Conservation (phyloP, 2,888 invertebrate genomes). For the Machimus rusticus region DNA sequence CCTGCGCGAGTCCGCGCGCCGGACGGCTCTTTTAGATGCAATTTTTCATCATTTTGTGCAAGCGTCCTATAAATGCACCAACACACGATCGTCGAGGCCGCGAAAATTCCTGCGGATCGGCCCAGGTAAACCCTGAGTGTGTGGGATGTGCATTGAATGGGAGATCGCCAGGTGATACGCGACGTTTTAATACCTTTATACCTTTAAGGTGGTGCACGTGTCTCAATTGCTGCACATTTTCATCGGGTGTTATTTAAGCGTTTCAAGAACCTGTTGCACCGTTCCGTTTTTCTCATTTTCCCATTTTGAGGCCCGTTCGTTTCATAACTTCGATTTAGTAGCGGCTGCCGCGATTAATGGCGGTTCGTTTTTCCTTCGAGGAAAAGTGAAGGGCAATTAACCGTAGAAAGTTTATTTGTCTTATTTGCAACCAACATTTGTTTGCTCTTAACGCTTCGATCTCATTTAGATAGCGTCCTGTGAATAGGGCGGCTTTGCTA, state of each 20-base stretch:
- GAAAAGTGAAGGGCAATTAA: slow-evolving; percentile 29
- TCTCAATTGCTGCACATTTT: slow-evolving; percentile 28
- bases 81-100: background rate
- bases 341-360: background rate
- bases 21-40: background rate
- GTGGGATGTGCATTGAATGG: slow-evolving; percentile 33
- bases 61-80: background rate
- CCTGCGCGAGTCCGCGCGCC: background rate
- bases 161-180: slow-evolving; percentile 32
- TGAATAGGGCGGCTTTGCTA: background rate
- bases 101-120: slow-evolving; percentile 5
- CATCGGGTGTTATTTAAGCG: slow-evolving; percentile 16
- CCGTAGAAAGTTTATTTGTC: background rate
- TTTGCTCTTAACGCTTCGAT: slow-evolving; percentile 11
- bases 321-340: slow-evolving; percentile 26
- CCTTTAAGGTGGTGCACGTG: slow-evolving; percentile 27
- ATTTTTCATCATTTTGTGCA: slow-evolving; percentile 35
- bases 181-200: background rate
- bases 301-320: slow-evolving; percentile 8
- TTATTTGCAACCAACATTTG: background rate
- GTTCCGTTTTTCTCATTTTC: slow-evolving; percentile 10
- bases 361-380: background rate
- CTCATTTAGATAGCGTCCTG: background rate
- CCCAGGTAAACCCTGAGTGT: background rate
- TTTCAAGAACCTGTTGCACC: slow-evolving; percentile 17